Evolutionary conservation across 2,888 invertebrate species (phyloP), one percentile per base, ranked within the genome.

Genomic region (Ochropleura plecta): DNA sequence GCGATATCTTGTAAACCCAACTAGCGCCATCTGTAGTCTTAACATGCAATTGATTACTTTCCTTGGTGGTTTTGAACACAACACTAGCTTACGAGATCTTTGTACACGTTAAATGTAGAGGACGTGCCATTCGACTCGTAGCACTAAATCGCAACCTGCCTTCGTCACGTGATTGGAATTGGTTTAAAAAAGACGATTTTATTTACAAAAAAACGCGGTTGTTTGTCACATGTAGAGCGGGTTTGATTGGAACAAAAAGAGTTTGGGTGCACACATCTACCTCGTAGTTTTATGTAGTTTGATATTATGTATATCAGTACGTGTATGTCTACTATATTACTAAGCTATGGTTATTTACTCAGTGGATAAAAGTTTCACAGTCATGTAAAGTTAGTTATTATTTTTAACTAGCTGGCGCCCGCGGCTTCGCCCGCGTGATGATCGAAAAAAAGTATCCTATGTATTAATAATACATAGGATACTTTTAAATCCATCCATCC

Each of bases 21-120:
- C 42, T 66, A 86, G 64, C 87, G 87, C 86, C 86, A 87, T 87
- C 86, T 87, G 60, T 83, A 73, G 69, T 59, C 1, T 48, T 57
- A 66, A 51, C 49, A 49, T 57, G 73, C 9, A 86, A 87, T 64
- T 78, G n/a, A 62, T 74, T 42, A 81, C 79, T 86, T 78, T 78
- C 60, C 51, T 77, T 74, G 46, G 68, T 20, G 64, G 57, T 73
- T 77, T 67, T n/a, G 62, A 67, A 53, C 66, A 66, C 60, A 69
- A 70, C 55, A 57, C 70, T 70, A 42, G 57, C 42, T 53, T 64
- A 62, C 73, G 62, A 76, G 67, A 67, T 66, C 66, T 78, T 82
- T 73, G 20, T 67, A 30, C 55, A 16, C 16, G 30, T 65, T 73
- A 20, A 63, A 65, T 69, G 18, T 86, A 86, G 86, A 87, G 80